Conservation (phyloP, 2,113 vertebrate genomes). For the Sapajus apella region DNA sequence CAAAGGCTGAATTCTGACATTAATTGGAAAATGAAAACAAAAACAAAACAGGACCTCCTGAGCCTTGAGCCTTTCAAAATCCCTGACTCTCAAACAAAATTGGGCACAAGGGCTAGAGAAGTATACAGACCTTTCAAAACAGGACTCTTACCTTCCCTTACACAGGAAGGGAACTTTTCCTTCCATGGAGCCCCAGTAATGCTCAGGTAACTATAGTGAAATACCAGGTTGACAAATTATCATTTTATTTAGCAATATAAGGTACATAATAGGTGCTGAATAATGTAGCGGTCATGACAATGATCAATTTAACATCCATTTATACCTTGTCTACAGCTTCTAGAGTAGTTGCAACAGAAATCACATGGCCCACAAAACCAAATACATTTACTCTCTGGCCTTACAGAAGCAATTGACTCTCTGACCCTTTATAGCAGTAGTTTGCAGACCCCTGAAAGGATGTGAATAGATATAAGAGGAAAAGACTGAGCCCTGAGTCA, state of each 20-base stretch:
- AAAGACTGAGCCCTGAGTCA: not conserved
- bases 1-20: not conserved
- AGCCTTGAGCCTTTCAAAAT: constrained; percentile 4
- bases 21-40: not conserved
- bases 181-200: not conserved
- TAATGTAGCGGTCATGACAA: not conserved
- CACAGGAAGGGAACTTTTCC: not conserved
- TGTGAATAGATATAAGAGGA: not conserved
- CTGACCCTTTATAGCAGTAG: not conserved
- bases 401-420: not conserved
- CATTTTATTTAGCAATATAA: not conserved
- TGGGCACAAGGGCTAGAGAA: not conserved
- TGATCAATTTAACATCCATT: constrained; percentile 21
- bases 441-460: not conserved
- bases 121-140: not conserved
- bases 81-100: not conserved
- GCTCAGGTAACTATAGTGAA: not conserved
- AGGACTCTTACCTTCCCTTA: not conserved
- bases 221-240: not conserved
- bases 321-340: not conserved
- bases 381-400: not conserved
- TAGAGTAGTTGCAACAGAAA: not conserved
- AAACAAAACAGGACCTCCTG: not conserved
- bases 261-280: not conserved
- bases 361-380: not conserved